Conservation (phyloP, 37 sponge, comb jelly and placozoan species). For the Halichondria panicea region DNA sequence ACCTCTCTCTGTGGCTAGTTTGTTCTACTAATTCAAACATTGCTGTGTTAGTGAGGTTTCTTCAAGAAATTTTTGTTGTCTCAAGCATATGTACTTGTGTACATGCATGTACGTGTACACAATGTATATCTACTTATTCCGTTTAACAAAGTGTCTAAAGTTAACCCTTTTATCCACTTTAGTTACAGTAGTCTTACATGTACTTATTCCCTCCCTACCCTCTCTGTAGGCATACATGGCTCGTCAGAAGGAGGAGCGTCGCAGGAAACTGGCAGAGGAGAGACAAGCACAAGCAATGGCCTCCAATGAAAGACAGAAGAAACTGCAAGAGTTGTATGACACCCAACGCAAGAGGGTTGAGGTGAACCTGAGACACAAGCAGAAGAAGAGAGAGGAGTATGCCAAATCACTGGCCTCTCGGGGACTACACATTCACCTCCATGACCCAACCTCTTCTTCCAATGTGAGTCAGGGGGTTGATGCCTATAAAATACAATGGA, state of each 20-base stretch:
- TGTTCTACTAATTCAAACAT: too few species aligned
- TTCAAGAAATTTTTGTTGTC: too few species aligned
- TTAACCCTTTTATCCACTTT: too few species aligned
- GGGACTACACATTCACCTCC: not conserved
- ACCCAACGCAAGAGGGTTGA: constrained; percentile 16
- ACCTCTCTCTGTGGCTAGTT: too few species aligned
- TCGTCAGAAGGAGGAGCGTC: constrained; percentile 51
- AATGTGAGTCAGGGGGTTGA: too few species aligned
- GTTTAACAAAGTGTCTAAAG: too few species aligned
- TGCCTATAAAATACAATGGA: too few species aligned
- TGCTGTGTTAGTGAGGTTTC: too few species aligned
- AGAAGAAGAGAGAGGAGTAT: constrained; percentile 28
- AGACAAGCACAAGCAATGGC: not conserved
- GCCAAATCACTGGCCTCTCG: constrained; percentile 11
- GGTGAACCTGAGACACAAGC: constrained; percentile 17
- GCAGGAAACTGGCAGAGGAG: constrained; percentile 27
- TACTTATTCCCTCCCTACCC: too few species aligned
- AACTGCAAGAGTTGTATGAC: constrained; percentile 23
- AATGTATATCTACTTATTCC: not conserved
- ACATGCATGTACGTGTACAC: not conserved
- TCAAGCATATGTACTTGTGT: not conserved
- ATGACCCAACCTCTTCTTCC: too few species aligned
- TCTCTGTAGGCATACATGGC: constrained; percentile 24
- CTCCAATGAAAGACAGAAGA: constrained; percentile 32
- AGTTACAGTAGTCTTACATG: not conserved